A percentile compares a stretch with the other conserved stretches of the same genome.
Evolutionary conservation across 2,113 vertebrate genomes (phyloP).

Genomic region (Vombatus ursinus): DNA sequence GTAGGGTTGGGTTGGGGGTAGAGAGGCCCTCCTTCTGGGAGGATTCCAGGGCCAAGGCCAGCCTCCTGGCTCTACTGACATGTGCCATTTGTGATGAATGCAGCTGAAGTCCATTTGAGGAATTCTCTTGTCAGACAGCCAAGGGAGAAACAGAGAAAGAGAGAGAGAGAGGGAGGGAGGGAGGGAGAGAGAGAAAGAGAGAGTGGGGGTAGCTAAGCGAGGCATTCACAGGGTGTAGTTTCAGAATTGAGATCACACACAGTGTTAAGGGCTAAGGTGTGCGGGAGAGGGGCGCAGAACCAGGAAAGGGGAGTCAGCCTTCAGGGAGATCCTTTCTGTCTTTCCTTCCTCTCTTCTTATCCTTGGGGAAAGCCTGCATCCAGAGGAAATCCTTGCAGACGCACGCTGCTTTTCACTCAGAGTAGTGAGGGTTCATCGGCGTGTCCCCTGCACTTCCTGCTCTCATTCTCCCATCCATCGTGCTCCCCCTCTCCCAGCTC

Average conservation of each 20-base stretch:
- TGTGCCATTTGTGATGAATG: constrained; percentile 87
- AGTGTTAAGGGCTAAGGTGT: constrained; percentile 43
- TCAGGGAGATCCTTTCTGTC: not conserved
- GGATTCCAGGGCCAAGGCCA: constrained; percentile 79
- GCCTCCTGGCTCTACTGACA: constrained; percentile 88
- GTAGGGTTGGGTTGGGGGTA: constrained; percentile 63
- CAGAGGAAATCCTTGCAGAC: constrained; percentile 46
- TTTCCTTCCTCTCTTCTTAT: not conserved
- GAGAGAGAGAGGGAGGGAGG: not conserved
- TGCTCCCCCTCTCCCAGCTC: not conserved
- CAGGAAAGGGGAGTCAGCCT: not conserved
- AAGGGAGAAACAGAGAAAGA: constrained; percentile 60
- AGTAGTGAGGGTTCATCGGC: not conserved
- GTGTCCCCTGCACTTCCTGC: not conserved
- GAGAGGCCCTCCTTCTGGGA: constrained; percentile 83
- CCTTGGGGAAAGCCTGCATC: constrained; percentile 13
- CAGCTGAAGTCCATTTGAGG: constrained; percentile 89
- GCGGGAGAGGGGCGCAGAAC: constrained; percentile 63
- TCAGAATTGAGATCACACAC: constrained; percentile 53
- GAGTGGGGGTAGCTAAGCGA: constrained; percentile 50
- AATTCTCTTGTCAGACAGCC: constrained; percentile 89
- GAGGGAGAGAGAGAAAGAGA: constrained; percentile 54
- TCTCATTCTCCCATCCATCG: not conserved
- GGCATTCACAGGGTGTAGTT: constrained; percentile 65
- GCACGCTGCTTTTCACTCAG: not conserved